Conservation (phyloP, 2,113 vertebrate genomes). For the Colius striatus region DNA sequence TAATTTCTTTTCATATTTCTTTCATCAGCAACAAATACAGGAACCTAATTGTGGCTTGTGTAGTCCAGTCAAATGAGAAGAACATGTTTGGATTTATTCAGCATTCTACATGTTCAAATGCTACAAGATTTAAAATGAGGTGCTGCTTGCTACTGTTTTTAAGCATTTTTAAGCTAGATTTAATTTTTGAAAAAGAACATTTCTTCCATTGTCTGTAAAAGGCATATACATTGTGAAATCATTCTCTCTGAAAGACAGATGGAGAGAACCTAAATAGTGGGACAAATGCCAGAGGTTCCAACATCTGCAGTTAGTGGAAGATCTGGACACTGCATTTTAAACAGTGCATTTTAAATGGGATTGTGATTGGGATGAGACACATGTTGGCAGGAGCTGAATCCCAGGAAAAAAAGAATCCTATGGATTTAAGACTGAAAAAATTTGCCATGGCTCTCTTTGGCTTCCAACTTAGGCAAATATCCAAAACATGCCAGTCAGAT, state of each 20-base stretch:
- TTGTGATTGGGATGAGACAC: background rate
- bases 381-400: background rate
- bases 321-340: background rate
- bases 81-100: background rate
- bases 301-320: background rate
- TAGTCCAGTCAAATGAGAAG: background rate
- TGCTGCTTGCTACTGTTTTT: background rate
- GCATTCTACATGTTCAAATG: background rate
- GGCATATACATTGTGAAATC: background rate
- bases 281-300: background rate
- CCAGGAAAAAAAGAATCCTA: background rate
- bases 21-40: background rate
- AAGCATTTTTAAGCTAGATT: background rate
- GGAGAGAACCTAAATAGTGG: background rate
- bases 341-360: background rate
- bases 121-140: background rate
- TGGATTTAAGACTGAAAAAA: background rate
- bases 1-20: background rate
- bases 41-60: background rate
- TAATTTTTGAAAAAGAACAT: background rate
- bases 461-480: constrained; percentile 4
- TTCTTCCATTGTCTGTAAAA: background rate
- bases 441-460: background rate
- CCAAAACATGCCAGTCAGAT: background rate
- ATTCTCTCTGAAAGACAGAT: background rate